Base-by-base conservation (phyloP, 2,113 vertebrate genomes). In the Grus americana region DNA sequence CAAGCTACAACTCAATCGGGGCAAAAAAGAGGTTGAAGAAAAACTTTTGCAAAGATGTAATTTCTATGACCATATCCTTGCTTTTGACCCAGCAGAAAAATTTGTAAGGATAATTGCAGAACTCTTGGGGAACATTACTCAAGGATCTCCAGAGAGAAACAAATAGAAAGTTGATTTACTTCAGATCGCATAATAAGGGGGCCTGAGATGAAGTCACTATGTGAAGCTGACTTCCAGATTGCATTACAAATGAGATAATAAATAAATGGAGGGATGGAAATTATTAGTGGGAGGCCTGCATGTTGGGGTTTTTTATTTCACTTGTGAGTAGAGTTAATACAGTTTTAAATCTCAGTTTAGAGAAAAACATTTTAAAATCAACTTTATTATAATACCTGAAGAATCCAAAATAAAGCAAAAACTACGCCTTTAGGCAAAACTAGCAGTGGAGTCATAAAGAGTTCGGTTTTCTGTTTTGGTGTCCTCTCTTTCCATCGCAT, bases 101-200 rank as follows among this genome's bases (percentile, higher is more conserved):
- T 22, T 67, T 78, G 20, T 82, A 47, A 54, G 80, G 80, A 36
- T 91, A 93, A 92, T 81, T 92, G 49, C 58, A 68, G 84, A 87
- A 81, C 58, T 89, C 92, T 57, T 74, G 76, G 76, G 91, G 81
- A 94, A 95, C 79, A 86, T 75, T 93, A 58, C 73, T 93, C 79
- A 65, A 89, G 38, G 54, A 68, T 92, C 92, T 93, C 92, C 5
- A 10, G 95, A 94, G 94, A 88, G 65, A 96, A 93, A 82, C 70
- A 84, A 94, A 91, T 74, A 86, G 30, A 72, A 96, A 91, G 79
- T 61, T 94, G 75, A 78, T 95, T 95, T 90, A 79, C 61, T 95
- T 94, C 65, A 79, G 66, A 85, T 91, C 16, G 2, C 52, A 91
- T 65, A 93, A 63, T 87, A 73, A 91, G 38, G 57, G 26, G 80